phyloP scores from a whole-genome alignment of 1,140 invertebrate genomes.

The Anoplolepis gracilipes region DNA sequence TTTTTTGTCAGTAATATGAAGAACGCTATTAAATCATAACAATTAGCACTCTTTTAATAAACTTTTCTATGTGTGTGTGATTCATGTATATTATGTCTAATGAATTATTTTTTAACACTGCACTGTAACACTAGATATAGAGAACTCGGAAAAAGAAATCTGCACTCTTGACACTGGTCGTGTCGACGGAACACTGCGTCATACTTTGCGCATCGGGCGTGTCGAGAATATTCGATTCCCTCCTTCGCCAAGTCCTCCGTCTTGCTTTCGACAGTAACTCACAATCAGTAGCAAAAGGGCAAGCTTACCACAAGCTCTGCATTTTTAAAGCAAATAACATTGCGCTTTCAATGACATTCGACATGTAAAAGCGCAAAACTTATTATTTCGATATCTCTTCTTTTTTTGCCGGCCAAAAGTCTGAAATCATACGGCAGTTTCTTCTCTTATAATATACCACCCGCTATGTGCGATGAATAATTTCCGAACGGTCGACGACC shows the following conservation, averaged over 20 bases:
- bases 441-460: constrained; percentile 11
- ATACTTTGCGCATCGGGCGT: neutral
- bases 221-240: neutral
- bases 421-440: constrained; percentile 42
- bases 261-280: neutral
- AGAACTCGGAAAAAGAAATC: neutral
- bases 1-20: neutral
- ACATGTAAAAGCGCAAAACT: constrained; percentile 18
- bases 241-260: neutral
- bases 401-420: neutral
- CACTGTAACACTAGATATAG: neutral
- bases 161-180: neutral
- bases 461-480: constrained; percentile 38
- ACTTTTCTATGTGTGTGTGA: no score
- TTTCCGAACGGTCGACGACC: neutral
- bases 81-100: neutral
- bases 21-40: neutral
- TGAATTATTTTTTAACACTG: neutral
- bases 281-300: neutral
- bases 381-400: constrained; percentile 24
- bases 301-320: constrained; percentile 17
- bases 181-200: constrained; percentile 12
- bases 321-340: constrained; percentile 58
- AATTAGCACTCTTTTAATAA: neutral
- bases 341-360: neutral